These are phyloP conservation scores for Pediacus dermestoides DNA, from an alignment of 2,888 invertebrate genomes.

Conservation along the genomic window DNA sequence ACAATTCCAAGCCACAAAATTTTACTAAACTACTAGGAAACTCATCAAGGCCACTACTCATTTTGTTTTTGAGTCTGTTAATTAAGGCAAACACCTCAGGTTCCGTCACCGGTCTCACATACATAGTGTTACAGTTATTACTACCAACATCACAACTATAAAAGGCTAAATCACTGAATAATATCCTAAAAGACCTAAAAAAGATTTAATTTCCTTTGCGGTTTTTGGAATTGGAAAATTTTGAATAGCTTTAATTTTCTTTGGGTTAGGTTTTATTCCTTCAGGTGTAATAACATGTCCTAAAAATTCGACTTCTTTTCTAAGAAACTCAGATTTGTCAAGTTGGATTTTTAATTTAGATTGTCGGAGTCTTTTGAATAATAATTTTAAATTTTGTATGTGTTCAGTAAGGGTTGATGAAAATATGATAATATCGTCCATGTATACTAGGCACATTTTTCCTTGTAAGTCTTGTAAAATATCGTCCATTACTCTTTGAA, in stretches of 20 bases:
- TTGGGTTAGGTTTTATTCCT: too few species aligned
- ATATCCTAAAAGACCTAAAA: slow-evolving; percentile 25
- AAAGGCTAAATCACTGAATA: too few species aligned
- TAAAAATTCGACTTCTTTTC: too few species aligned
- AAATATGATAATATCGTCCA: too few species aligned
- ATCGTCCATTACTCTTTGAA: slow-evolving; percentile 4
- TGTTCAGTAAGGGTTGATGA: slow-evolving; percentile 28
- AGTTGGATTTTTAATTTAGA: slow-evolving; percentile 31
- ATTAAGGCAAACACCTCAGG: too few species aligned
- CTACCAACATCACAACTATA: too few species aligned
- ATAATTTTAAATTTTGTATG: slow-evolving; percentile 16
- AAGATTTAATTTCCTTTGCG: slow-evolving; percentile 35
- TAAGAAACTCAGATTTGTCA: slow-evolving; percentile 33
- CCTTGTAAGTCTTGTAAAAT: slow-evolving; percentile 51
- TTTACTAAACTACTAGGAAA: slow-evolving; percentile 9
- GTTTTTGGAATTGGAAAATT: too few species aligned
- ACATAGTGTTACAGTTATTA: too few species aligned
- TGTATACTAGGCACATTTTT: too few species aligned
- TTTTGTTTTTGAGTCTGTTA: slow-evolving; percentile 12
- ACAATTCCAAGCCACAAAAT: slow-evolving; percentile 3
- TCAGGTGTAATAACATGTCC: slow-evolving; percentile 37
- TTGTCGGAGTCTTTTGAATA: slow-evolving; percentile 23
- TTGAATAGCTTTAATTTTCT: too few species aligned
- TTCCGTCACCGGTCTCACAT: too few species aligned
- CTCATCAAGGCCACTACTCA: slow-evolving; percentile 13